A percentile compares a stretch with the other conserved stretches of the same genome.
phyloP scores from a whole-genome alignment of 2,797 vertebrate species.

The Xenentodon cancila region DNA sequence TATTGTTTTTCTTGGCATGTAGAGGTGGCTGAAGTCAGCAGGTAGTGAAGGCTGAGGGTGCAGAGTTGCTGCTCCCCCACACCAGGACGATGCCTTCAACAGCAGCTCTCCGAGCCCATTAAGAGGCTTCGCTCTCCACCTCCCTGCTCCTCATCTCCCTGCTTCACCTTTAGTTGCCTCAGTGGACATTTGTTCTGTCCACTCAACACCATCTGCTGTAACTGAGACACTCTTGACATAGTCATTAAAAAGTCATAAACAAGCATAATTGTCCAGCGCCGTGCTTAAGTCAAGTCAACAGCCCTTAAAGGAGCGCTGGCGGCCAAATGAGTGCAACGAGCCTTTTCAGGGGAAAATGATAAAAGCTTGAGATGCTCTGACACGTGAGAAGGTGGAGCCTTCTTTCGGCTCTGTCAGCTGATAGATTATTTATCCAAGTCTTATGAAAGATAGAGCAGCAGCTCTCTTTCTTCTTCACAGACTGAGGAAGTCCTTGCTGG shows the following conservation, averaged over 20 bases:
- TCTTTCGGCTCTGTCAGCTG: neutral
- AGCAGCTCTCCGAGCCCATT: too few species aligned
- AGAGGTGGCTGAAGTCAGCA: too few species aligned
- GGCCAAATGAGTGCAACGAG: conserved; percentile 9
- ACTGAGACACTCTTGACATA: conserved; percentile 19
- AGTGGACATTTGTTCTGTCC: conserved; percentile 7
- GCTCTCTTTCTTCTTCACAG: neutral
- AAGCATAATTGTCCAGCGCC: conserved; percentile 15
- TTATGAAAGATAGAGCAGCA: neutral
- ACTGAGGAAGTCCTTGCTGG: neutral
- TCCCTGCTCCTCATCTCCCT: too few species aligned
- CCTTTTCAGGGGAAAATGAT: conserved; percentile 8
- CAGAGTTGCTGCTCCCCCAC: too few species aligned
- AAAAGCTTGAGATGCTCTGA: neutral
- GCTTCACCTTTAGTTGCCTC: too few species aligned
- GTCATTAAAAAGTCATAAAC: conserved; percentile 31
- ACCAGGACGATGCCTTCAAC: too few species aligned
- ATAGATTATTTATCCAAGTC: neutral
- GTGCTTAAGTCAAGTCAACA: conserved; percentile 2
- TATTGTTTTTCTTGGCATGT: too few species aligned
- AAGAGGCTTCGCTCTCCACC: too few species aligned
- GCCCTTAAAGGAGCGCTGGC: conserved; percentile 1
- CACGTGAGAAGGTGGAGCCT: neutral
- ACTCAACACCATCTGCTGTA: conserved; percentile 5
- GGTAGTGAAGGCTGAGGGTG: too few species aligned